phyloP scores from a whole-genome alignment of 1,140 invertebrate species.

The Amyelois transitella region DNA sequence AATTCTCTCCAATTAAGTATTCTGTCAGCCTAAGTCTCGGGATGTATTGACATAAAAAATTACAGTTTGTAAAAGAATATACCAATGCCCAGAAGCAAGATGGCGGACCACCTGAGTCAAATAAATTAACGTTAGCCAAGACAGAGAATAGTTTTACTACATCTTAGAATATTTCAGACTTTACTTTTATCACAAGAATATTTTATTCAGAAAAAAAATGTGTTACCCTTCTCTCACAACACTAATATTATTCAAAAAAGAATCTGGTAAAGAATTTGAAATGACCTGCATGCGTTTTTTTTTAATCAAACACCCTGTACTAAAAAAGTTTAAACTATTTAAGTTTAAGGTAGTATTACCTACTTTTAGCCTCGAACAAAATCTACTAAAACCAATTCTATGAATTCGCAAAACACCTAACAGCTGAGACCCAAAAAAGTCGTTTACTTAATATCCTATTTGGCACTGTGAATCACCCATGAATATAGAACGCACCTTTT shows the following conservation, averaged over 20 bases:
- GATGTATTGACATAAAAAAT: background rate
- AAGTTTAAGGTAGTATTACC: no score
- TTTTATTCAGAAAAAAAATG: no score
- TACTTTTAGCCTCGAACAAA: no score
- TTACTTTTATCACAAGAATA: no score
- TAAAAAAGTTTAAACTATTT: no score
- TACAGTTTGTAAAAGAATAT: background rate
- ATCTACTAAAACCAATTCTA: no score
- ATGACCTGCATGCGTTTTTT: no score
- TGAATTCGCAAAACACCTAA: background rate
- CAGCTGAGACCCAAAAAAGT: background rate
- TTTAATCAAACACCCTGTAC: no score
- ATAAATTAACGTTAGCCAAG: background rate
- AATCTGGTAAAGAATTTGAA: no score
- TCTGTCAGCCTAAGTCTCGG: background rate
- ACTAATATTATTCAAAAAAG: no score
- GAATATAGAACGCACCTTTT: slow-evolving; percentile 16
- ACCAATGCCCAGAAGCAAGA: background rate
- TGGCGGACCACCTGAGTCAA: background rate
- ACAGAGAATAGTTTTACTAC: background rate
- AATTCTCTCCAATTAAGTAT: background rate
- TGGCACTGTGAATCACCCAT: background rate
- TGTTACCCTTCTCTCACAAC: no score
- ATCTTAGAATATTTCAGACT: background rate
- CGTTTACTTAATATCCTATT: background rate